Evolutionary conservation across 2,888 invertebrate species (phyloP), one percentile per base, ranked within the genome.

Genomic region (Theodoxus fluviatilis): DNA sequence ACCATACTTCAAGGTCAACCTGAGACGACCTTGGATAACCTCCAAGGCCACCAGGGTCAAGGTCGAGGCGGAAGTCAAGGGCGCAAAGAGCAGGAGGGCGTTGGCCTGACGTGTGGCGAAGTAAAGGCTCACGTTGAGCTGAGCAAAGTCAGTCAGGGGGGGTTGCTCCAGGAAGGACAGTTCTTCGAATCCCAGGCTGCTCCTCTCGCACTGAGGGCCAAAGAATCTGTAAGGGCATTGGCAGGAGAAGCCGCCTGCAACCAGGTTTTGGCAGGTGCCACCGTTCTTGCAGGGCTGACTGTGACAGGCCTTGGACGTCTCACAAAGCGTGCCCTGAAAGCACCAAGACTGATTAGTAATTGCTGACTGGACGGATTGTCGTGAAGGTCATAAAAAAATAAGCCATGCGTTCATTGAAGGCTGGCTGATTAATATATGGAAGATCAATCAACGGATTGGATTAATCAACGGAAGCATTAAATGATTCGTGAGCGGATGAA

Each of bases 151-250:
- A 85, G 95, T 94, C 76, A 97, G 87, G 0, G 94, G 90, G 2
- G 93, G 91, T 87, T 96, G 96, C 35, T 93, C 91, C 93, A 96
- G 94, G 85, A 91, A 97, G 0, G 96, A 96, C 0, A 95, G 89
- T 80, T 94, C 94, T 69, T 91, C 91, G 87, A 98, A 98, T 25
- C 96, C 95, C 84, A 91, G 94, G 1, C 95, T 95, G 1, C 94
- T 92, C 78, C 93, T 92, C 86, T 97, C 95, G 87, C 97, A 98
- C 81, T 94, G 94, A 49, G 93, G 90, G 9, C 97, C 98, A 83
- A 95, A 95, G 78, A 85, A 88, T 15, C 94, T 95, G 80, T 94
- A 93, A 0, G 92, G 92, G 83, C 98, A 98, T 78, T 93, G 93
- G 78, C 90, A 90, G 31, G 85, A 84, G 84, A 94, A 96, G 43